Conservation (phyloP, 2,888 invertebrate species). For the Pandemis corylana region DNA sequence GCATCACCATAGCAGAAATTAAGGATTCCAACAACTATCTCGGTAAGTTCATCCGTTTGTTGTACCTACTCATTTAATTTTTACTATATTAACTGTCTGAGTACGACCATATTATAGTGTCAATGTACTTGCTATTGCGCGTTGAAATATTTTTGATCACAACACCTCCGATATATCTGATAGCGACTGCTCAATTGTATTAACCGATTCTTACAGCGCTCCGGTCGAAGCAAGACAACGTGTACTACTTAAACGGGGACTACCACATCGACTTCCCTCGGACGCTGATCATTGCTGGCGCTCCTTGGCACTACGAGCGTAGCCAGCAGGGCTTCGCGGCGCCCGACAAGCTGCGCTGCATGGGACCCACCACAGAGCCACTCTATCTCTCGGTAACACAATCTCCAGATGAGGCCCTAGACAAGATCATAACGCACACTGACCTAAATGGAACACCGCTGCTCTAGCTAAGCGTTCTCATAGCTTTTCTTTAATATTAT, state of each 20-base stretch:
- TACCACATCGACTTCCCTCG: constrained; percentile 97
- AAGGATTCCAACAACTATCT: constrained; percentile 95
- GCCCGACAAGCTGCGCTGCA: constrained; percentile 92
- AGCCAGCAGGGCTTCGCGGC: constrained; percentile 92
- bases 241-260: constrained; percentile 97
- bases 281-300: constrained; percentile 91
- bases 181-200: neutral
- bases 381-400: constrained; percentile 90
- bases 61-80: no score
- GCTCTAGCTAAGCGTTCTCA: no score
- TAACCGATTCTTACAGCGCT: constrained; percentile 84
- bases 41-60: constrained; percentile 79
- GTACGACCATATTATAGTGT: no score
- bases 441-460: no score
- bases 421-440: no score
- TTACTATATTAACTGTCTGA: no score
- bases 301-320: constrained; percentile 94
- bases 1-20: constrained; percentile 92
- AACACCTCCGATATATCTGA: no score
- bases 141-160: no score
- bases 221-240: constrained; percentile 89
- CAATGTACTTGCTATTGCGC: no score
- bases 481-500: no score
- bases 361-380: constrained; percentile 96
- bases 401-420: no score